Evolutionary conservation across 2,797 vertebrate species (phyloP), one percentile per base, ranked within the genome.

Genomic region (Eulemur albifrons): DNA sequence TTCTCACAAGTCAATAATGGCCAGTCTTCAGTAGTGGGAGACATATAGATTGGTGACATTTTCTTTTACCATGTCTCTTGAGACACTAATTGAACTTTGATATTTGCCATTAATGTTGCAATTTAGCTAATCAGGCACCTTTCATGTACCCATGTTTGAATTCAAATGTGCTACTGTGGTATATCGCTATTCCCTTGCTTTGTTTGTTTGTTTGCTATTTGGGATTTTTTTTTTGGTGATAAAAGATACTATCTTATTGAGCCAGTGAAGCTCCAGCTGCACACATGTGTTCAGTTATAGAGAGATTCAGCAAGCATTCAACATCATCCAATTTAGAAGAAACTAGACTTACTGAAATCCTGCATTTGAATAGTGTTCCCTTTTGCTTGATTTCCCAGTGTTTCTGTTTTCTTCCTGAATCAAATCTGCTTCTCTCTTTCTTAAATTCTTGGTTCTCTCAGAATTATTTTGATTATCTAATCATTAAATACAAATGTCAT

Each of bases 321-420:
- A 4, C 30, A 61, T 43, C 15, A 84, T 48, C 35, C 63, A 30
- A 4, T 52, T 76, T 54, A 65, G 30, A 23, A 86, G 48, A 86
- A 86, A 90, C 4, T 30, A 59, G 7, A 23, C 52, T 70, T 45
- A 40, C 18, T 17, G 3, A 92, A 90, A 70, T 72, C 25, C 77
- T 43, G 14, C 7, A 59, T 59, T 86, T 79, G 52, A 84, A 48
- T 67, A 30, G 17, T 40, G 25, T 45, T 87, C 11, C 32, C 43
- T 77, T 93, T 77, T 25, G 27, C 27, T 89, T 77, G 72, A 84
- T 11, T 67, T 84, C 23, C 85, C 54, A 27, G 4, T 63, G 45
- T 92, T 93, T 52, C 75, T 65, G 4, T 86, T 92, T 96, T 90
- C 75, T 92, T 73, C 52, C 76, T 72, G 17, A 89, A 57, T 70